A percentile compares a stretch with the other conserved stretches of the same genome.
These are phyloP conservation scores for Chiloscyllium plagiosum DNA, from an alignment of 2,113 vertebrate species.

Conservation along the genomic window DNA sequence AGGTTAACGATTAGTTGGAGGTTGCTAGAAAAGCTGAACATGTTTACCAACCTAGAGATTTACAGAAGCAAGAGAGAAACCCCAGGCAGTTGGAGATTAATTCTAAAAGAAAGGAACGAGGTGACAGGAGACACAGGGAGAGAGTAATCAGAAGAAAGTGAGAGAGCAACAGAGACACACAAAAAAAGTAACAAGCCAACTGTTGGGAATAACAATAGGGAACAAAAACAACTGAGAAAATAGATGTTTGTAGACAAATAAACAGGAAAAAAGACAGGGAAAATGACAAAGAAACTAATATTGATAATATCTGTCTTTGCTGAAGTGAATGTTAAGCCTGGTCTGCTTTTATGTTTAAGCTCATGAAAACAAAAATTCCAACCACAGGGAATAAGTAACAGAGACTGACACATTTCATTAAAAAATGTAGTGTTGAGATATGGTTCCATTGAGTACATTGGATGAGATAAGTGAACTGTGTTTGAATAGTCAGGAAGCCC, in stretches of 20 bases:
- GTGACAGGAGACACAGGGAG: not conserved
- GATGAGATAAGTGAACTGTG: not conserved
- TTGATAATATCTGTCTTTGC: not conserved
- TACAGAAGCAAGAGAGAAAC: not conserved
- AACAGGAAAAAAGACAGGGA: not conserved
- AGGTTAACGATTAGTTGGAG: not conserved
- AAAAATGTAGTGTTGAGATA: not conserved
- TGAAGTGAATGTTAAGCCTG: not conserved
- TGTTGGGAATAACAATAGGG: not conserved
- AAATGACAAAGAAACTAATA: not conserved
- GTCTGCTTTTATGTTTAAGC: not conserved
- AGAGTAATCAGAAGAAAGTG: not conserved
- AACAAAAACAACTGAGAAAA: not conserved
- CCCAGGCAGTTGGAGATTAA: not conserved
- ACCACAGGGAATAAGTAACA: not conserved
- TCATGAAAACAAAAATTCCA: not conserved
- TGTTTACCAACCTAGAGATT: not conserved
- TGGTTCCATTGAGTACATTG: not conserved
- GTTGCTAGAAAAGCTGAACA: not conserved
- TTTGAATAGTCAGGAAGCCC: not conserved
- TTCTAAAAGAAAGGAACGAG: no score
- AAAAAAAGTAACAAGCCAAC: not conserved
- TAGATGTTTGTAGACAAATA: not conserved
- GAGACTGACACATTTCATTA: not conserved
- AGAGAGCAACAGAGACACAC: not conserved